Conservation (phyloP, 2,113 vertebrate genomes). For the Nycticryphes semicollaris region DNA sequence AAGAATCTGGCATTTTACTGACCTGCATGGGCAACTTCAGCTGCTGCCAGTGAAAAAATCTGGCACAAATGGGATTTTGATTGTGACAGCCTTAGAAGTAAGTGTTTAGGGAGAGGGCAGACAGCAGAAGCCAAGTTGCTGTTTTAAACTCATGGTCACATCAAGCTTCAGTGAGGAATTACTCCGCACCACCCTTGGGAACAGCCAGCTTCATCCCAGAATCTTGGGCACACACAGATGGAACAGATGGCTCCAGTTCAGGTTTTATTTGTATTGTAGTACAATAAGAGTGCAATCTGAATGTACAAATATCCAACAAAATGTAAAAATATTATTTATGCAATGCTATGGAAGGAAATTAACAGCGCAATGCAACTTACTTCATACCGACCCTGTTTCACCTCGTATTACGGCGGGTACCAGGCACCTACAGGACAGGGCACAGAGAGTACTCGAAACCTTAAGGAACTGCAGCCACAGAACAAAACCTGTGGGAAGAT, state of each 20-base stretch:
- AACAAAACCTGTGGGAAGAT: slow-evolving; percentile 23
- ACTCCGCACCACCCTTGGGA: background rate
- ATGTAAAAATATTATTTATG: slow-evolving; percentile 71
- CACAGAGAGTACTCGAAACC: slow-evolving; percentile 2
- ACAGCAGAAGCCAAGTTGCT: background rate
- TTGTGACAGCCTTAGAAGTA: background rate
- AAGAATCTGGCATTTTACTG: background rate
- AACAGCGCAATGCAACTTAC: slow-evolving; percentile 52
- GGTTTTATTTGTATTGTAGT: slow-evolving; percentile 75
- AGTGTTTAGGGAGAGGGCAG: background rate
- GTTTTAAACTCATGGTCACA: background rate
- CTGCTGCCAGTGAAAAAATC: background rate
- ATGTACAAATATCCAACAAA: slow-evolving; percentile 76
- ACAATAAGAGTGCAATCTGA: slow-evolving; percentile 73
- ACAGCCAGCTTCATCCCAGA: background rate
- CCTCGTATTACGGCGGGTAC: slow-evolving; percentile 57
- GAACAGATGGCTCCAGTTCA: slow-evolving; percentile 65
- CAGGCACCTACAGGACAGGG: slow-evolving; percentile 4
- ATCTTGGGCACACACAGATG: slow-evolving; percentile 37
- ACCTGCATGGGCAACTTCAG: background rate
- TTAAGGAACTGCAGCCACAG: slow-evolving; percentile 21
- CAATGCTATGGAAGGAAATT: slow-evolving; percentile 66
- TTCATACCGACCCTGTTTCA: slow-evolving; percentile 67
- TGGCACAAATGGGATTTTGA: background rate
- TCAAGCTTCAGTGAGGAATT: background rate